These are phyloP conservation scores for Athene noctua DNA, from an alignment of 2,113 vertebrate genomes.

Conservation along the genomic window DNA sequence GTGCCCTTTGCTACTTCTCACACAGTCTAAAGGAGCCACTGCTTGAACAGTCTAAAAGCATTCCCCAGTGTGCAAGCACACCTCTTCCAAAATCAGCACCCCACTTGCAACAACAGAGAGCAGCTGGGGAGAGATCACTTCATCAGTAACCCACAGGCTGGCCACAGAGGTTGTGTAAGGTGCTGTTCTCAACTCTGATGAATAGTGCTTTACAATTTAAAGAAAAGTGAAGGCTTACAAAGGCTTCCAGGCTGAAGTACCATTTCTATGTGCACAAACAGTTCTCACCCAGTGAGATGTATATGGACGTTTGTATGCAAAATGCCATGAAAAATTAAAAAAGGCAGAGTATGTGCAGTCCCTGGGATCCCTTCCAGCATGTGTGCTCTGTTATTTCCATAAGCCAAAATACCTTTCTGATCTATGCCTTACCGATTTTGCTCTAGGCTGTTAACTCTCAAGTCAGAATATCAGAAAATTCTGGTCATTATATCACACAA, in stretches of 20 bases:
- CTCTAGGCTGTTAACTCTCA: conserved; percentile 12
- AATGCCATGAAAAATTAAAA: conserved; percentile 28
- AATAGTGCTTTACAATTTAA: background rate
- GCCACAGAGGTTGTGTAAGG: background rate
- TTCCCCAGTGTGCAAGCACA: background rate
- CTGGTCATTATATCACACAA: background rate
- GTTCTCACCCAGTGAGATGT: background rate
- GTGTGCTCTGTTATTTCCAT: background rate
- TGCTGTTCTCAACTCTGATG: background rate
- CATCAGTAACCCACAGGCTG: background rate
- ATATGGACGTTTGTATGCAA: background rate
- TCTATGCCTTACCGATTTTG: background rate
- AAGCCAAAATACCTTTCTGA: conserved; percentile 24
- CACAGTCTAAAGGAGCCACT: background rate
- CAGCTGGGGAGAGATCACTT: rapidly evolving
- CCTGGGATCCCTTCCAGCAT: conserved; percentile 16
- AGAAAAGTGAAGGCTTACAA: conserved; percentile 23
- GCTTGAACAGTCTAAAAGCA: background rate
- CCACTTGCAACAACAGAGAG: rapidly evolving
- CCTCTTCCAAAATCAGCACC: background rate
- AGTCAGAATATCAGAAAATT: background rate
- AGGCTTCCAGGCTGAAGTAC: conserved; percentile 37
- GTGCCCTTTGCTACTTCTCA: background rate
- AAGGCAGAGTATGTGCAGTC: background rate
- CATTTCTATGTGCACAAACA: background rate